A percentile compares a stretch with the other conserved stretches of the same genome.
Evolutionary conservation across 2,797 vertebrate genomes (phyloP).

Genomic region (Micropoecilia bifurca): DNA sequence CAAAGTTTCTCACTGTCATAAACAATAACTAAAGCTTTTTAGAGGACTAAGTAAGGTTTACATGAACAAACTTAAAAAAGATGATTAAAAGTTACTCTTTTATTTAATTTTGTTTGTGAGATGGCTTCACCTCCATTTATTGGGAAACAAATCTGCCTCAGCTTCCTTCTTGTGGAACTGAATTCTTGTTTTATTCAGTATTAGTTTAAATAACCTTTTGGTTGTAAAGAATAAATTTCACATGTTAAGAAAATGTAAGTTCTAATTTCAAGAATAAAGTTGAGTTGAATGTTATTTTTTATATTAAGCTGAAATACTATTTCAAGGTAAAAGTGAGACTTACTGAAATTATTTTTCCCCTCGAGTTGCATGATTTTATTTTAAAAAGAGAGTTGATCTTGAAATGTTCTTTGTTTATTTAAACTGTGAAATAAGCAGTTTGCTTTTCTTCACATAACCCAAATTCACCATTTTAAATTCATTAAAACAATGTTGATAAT

Average conservation of each 20-base stretch:
- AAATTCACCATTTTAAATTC: neutral
- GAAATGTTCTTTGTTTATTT: neutral
- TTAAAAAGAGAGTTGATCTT: neutral
- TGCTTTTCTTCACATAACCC: neutral
- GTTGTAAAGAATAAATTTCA: neutral
- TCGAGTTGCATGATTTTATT: neutral
- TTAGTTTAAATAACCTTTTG: neutral
- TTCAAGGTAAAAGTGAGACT: neutral
- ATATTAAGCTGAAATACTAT: neutral
- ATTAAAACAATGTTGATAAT: constrained; percentile 36
- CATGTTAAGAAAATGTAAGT: neutral
- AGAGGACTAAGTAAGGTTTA: neutral
- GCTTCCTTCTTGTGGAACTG: neutral
- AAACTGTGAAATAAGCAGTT: neutral
- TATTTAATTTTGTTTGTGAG: neutral
- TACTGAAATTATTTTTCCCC: neutral
- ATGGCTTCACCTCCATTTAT: neutral
- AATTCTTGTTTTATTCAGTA: neutral
- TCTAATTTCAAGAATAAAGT: neutral
- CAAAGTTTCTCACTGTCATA: constrained; percentile 35
- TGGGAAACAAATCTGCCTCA: neutral
- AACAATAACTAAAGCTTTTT: neutral
- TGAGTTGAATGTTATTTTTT: neutral
- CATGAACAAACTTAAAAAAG: neutral
- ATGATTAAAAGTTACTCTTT: neutral